phyloP scores from a whole-genome alignment of 2,888 invertebrate species.

The Lysandra bellargus region DNA sequence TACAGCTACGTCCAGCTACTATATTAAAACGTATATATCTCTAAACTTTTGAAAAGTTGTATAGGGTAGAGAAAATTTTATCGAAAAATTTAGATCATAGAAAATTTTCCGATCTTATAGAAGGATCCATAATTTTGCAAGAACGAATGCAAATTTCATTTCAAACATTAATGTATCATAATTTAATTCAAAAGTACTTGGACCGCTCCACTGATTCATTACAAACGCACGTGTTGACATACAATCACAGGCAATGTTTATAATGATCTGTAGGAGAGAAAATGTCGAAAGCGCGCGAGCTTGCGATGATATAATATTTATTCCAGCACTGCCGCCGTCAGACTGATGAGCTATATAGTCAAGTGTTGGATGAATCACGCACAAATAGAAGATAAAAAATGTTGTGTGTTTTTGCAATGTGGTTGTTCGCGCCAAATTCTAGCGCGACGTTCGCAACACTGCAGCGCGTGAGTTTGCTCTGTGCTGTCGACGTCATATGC shows the following conservation, averaged over 20 bases:
- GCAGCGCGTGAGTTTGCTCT: too few relatives aligned
- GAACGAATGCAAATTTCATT: background rate
- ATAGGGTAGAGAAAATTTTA: too few relatives aligned
- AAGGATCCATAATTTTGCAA: too few relatives aligned
- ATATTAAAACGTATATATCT: too few relatives aligned
- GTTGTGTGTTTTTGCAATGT: conserved; percentile 17
- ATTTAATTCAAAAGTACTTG: background rate
- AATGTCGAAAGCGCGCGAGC: conserved; percentile 30
- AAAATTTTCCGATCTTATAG: too few relatives aligned
- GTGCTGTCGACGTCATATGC: too few relatives aligned
- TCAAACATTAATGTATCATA: background rate
- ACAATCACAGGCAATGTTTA: conserved; percentile 26
- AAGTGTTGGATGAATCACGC: conserved; percentile 31
- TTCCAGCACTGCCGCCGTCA: conserved; percentile 26
- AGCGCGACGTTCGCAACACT: too few relatives aligned
- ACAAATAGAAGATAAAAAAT: conserved; percentile 30
- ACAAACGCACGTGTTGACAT: conserved; percentile 25
- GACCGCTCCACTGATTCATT: background rate
- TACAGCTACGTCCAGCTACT: too few relatives aligned
- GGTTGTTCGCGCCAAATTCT: too few relatives aligned
- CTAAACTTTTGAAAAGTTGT: too few relatives aligned
- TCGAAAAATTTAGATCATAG: too few relatives aligned
- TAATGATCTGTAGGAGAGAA: conserved; percentile 27
- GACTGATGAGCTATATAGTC: conserved; percentile 31
- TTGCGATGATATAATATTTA: conserved; percentile 49